These are phyloP conservation scores for Brachionus manjavacas DNA, from an alignment of 1,140 invertebrate genomes.

Conservation along the genomic window DNA sequence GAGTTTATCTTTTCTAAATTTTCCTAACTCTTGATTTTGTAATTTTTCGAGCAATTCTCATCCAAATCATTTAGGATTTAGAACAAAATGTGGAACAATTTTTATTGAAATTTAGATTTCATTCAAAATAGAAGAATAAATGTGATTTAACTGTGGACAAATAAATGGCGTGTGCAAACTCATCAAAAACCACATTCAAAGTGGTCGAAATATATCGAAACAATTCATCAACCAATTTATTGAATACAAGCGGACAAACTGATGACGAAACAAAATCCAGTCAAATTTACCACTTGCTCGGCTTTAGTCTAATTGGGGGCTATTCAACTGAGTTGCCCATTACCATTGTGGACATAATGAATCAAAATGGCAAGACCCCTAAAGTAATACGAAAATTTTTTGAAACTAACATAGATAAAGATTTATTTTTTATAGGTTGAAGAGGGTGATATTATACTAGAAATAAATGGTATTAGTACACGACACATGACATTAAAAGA, in stretches of 20 bases:
- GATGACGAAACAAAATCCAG: not conserved
- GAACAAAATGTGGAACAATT: too few relatives aligned
- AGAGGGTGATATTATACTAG: constrained; percentile 37
- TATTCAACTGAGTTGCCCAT: constrained; percentile 23
- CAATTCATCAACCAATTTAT: not conserved
- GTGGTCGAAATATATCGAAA: constrained; percentile 40
- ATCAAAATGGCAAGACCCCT: not conserved
- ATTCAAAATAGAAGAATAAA: not conserved
- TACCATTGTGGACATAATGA: constrained; percentile 11
- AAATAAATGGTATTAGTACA: constrained; percentile 38
- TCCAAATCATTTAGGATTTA: not conserved
- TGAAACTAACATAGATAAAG: not conserved
- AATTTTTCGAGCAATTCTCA: not conserved
- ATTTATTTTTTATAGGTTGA: constrained; percentile 18
- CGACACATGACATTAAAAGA: constrained; percentile 31
- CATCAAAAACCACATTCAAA: constrained; percentile 29
- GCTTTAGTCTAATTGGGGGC: constrained; percentile 11
- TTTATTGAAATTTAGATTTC: not conserved
- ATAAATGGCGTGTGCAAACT: not conserved
- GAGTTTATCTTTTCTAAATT: not conserved
- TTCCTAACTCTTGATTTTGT: not conserved
- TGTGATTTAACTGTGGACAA: not conserved
- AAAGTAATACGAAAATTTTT: not conserved
- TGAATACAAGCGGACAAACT: not conserved
- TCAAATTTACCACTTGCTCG: constrained; percentile 13